phyloP scores from a whole-genome alignment of 1,140 invertebrate species.

The Bombyx mori region ASM3026992v2 NC_085115.1:11147001-11147500 shows the following conservation, averaged over 20 bases:
- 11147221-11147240: constrained; percentile 70
- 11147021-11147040: constrained; percentile 45
- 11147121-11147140: constrained; percentile 76
- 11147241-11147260: constrained; percentile 73
- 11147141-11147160: constrained; percentile 77
- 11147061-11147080: constrained; percentile 79
- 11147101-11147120: constrained; percentile 78
- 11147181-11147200: constrained; percentile 73
- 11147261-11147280: constrained; percentile 5
- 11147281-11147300: background rate
- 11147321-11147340: no score
- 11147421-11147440: no score
- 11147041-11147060: constrained; percentile 78
- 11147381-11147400: no score
- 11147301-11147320: no score
- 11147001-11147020: constrained; percentile 78
- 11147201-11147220: constrained; percentile 71
- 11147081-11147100: constrained; percentile 79
- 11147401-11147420: no score
- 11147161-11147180: constrained; percentile 80
- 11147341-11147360: no score
- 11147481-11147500: no score
- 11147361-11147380: no score
- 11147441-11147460: no score
- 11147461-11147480: no score